A percentile compares a stretch with the other conserved stretches of the same genome.
These are phyloP conservation scores for Malthinus flaveolus DNA, from an alignment of 2,888 invertebrate genomes.

Conservation along the genomic window DNA sequence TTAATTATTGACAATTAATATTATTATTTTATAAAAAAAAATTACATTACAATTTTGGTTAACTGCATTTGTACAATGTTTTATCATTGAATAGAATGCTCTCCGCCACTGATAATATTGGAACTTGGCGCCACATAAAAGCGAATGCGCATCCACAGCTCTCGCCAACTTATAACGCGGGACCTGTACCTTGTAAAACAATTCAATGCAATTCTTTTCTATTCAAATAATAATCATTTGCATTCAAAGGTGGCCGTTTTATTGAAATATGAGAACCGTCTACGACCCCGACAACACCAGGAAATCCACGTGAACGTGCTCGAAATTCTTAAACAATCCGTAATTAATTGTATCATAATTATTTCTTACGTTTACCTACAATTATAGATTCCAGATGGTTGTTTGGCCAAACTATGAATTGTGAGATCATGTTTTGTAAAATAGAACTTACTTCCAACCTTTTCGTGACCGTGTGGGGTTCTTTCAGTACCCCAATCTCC, in stretches of 20 bases:
- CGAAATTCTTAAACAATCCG: not conserved
- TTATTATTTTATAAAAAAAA: too few relatives aligned
- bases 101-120: too few relatives aligned
- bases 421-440: not conserved
- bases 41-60: too few relatives aligned
- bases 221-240: constrained; percentile 9
- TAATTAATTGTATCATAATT: not conserved
- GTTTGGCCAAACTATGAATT: not conserved
- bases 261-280: constrained; percentile 24
- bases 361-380: not conserved
- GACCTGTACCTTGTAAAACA: constrained; percentile 3
- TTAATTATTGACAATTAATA: too few relatives aligned
- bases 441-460: too few relatives aligned
- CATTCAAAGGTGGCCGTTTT: constrained; percentile 17
- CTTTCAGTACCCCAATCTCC: too few relatives aligned
- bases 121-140: too few relatives aligned
- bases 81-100: too few relatives aligned
- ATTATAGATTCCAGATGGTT: not conserved
- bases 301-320: constrained; percentile 10
- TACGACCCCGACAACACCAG: constrained; percentile 15
- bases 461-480: too few relatives aligned
- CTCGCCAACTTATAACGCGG: too few relatives aligned
- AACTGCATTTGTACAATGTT: too few relatives aligned
- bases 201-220: constrained; percentile 17
- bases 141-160: too few relatives aligned